Percentiles rank a stretch among this genome's conserved stretches.
Evolutionary conservation across 2,888 invertebrate genomes (phyloP).

Genomic region (Stomorhina lunata): DNA sequence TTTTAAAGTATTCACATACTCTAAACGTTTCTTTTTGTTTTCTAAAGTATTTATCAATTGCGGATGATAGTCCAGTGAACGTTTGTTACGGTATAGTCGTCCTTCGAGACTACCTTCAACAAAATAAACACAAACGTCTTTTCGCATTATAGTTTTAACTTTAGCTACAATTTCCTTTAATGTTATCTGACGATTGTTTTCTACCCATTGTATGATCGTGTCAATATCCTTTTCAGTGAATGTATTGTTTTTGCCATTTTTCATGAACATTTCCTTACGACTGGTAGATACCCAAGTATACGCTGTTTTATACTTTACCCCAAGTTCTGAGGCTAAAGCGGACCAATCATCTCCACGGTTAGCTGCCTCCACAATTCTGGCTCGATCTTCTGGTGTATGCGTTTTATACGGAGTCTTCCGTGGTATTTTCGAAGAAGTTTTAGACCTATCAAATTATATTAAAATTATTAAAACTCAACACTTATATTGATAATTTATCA

Average conservation of each 20-base stretch:
- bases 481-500: conserved; percentile 50
- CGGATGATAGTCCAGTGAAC: conserved; percentile 48
- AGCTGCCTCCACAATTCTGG: conserved; percentile 59
- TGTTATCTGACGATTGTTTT: conserved; percentile 55
- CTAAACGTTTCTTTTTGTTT: conserved; percentile 53
- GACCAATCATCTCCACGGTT: conserved; percentile 63
- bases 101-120: conserved; percentile 61
- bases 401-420: conserved; percentile 63
- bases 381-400: conserved; percentile 54
- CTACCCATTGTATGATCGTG: conserved; percentile 56
- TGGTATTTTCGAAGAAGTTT: conserved; percentile 38
- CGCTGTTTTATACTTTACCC: conserved; percentile 63
- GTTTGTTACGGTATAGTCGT: conserved; percentile 56
- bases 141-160: conserved; percentile 43
- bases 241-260: conserved; percentile 55
- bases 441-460: conserved; percentile 34
- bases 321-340: conserved; percentile 53
- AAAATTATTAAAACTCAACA: background rate
- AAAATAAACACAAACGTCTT: conserved; percentile 60
- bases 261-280: conserved; percentile 62
- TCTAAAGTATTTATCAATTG: conserved; percentile 55
- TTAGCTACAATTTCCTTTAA: conserved; percentile 58
- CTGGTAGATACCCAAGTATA: conserved; percentile 63
- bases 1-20: conserved; percentile 52
- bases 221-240: conserved; percentile 56